Conservation (phyloP, 2,888 invertebrate species). For the Aphidoletes aphidimyza region DNA sequence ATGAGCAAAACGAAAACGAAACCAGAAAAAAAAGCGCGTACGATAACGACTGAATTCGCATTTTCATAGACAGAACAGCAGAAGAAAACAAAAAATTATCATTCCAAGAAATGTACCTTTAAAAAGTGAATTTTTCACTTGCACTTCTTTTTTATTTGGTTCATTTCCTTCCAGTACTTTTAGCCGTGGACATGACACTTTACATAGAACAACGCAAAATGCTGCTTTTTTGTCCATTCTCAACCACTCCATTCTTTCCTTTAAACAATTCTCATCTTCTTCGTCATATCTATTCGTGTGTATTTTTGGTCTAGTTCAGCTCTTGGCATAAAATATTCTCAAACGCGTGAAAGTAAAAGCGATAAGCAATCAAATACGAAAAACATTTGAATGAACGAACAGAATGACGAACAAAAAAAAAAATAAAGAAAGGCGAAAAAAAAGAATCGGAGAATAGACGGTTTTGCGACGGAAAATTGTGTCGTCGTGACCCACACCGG, state of each 20-base stretch:
- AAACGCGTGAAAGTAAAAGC: not conserved
- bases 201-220: not conserved
- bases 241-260: slow-evolving; percentile 26
- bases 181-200: not conserved
- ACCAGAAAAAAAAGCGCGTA: not conserved
- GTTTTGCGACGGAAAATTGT: not conserved
- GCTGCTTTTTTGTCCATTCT: not conserved
- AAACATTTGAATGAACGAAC: slow-evolving; percentile 6
- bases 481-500: not conserved
- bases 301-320: not conserved
- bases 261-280: slow-evolving; percentile 23
- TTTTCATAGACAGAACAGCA: not conserved
- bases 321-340: no score
- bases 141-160: not conserved
- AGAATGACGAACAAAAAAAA: no score
- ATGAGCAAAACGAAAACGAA: slow-evolving; percentile 4
- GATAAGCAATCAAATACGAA: not conserved
- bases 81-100: slow-evolving; percentile 53
- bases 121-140: slow-evolving; percentile 29
- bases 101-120: slow-evolving; percentile 33
- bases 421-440: no score
- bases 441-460: slow-evolving; percentile 3
- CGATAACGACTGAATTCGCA: slow-evolving; percentile 21
- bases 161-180: not conserved
- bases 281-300: not conserved